A percentile compares a stretch with the other conserved stretches of the same genome.
These are phyloP conservation scores for Jordanella pulchra DNA, from an alignment of 2,797 vertebrate species.

Conservation along the genomic window DNA sequence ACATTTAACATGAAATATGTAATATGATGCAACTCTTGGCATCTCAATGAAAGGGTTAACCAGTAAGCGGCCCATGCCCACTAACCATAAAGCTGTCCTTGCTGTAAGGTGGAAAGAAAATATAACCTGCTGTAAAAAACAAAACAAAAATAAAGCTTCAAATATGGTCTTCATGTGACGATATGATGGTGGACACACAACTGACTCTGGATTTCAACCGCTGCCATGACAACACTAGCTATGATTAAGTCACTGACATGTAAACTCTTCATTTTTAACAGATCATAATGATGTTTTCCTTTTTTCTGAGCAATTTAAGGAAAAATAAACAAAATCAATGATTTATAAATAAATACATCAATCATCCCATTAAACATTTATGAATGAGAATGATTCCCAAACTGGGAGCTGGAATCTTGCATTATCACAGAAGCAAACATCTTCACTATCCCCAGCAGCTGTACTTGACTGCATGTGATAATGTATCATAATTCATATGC, in stretches of 20 bases:
- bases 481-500: background rate
- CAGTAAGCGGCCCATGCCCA: background rate
- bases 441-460: slow-evolving; percentile 4
- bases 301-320: background rate
- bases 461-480: background rate
- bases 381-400: slow-evolving; percentile 25
- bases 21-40: background rate
- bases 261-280: background rate
- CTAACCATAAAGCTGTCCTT: background rate
- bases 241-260: background rate
- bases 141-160: background rate
- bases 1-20: background rate
- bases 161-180: background rate
- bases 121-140: too few species aligned
- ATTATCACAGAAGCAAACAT: slow-evolving; percentile 10
- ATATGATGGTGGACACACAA: background rate
- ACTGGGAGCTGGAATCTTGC: background rate
- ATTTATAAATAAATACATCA: slow-evolving; percentile 63
- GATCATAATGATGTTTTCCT: background rate
- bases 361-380: slow-evolving; percentile 40
- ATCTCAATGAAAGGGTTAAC: background rate
- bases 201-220: background rate
- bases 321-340: slow-evolving; percentile 16
- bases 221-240: background rate
- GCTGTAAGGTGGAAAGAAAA: background rate